Evolutionary conservation across 2,797 vertebrate species (phyloP), one percentile per base, ranked within the genome.

Genomic region (Alexandromys oeconomus): DNA sequence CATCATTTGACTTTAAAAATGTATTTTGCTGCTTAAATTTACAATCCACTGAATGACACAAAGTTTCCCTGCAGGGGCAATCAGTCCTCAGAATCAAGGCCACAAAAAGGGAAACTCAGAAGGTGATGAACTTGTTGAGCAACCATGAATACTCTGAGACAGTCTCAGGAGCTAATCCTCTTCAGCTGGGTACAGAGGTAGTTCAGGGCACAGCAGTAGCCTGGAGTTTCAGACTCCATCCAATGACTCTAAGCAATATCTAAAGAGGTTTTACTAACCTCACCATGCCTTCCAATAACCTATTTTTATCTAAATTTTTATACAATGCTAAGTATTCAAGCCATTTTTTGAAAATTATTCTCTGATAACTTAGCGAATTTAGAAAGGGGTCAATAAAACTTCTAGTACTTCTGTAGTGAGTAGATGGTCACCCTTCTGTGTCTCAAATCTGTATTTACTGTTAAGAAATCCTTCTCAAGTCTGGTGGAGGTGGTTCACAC

Each of bases 21-120:
- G 40, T 88, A 57, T 31, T 94, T 87, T 85, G 34, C 88, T 81
- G 34, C 91, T 93, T 73, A 92, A 94, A 95, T 92, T 92, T 82
- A 37, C 43, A 95, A 88, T 15, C 14, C 27, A 92, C 71, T 89
- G 48, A 95, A 76, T 63, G 34, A 81, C 6, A 77, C 1, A 71
- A 95, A 80, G 31, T 81, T 88, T 94, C 27, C 77, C 37, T 85
- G 84, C 86, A 74, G 29, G 34, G 63, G 86, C 40, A 88, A 88
- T 59, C 2, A 40, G 54, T 94, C 43, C 69, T 92, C 15, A 25
- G 78, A 97, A 91, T 21, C 34, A 93, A 3, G 87, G 13, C 17
- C 43, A 95, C 78, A 87, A 93, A 65, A 80, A 85, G 92, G 43
- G 57, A 93, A 93, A 86, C 34, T 96, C 61, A 78, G 37, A 46